A percentile compares a stretch with the other conserved stretches of the same genome.
These are phyloP conservation scores for Caenorhabditis sp. DNA, from an alignment of 2,888 invertebrate species.

Conservation along the genomic window DNA sequence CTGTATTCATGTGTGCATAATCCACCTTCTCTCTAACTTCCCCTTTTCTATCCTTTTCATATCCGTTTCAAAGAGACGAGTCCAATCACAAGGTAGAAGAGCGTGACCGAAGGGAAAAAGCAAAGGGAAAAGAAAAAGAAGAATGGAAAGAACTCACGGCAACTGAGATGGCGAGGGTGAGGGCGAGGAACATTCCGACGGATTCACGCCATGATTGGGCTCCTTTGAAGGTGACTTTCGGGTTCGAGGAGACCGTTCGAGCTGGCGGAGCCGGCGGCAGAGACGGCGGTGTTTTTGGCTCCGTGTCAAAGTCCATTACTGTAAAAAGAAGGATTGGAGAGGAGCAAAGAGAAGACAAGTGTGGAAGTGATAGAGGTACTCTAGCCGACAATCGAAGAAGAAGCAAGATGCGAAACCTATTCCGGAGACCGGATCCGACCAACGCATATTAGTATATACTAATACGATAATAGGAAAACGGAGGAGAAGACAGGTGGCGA, in stretches of 20 bases:
- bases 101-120: constrained; percentile 12
- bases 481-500: constrained; percentile 3
- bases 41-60: constrained; percentile 12
- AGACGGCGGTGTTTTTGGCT: constrained; percentile 26
- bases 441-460: constrained; percentile 35
- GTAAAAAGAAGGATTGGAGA: neutral
- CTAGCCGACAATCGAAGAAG: neutral
- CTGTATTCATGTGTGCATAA: constrained; percentile 32
- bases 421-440: constrained; percentile 11
- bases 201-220: constrained; percentile 73
- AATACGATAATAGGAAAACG: constrained; percentile 29
- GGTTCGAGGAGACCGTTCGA: constrained; percentile 34
- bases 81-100: constrained; percentile 10
- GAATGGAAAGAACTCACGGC: constrained; percentile 54
- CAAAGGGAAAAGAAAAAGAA: neutral
- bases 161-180: constrained; percentile 63
- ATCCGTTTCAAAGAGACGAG: constrained; percentile 10
- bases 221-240: constrained; percentile 61
- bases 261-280: constrained; percentile 48
- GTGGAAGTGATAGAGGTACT: neutral
- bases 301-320: constrained; percentile 34
- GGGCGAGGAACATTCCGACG: constrained; percentile 68
- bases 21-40: constrained; percentile 3
- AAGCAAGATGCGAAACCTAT: neutral
- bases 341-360: constrained; percentile 1